Conservation (phyloP, 2,797 vertebrate species). For the Xerus rutilus region DNA sequence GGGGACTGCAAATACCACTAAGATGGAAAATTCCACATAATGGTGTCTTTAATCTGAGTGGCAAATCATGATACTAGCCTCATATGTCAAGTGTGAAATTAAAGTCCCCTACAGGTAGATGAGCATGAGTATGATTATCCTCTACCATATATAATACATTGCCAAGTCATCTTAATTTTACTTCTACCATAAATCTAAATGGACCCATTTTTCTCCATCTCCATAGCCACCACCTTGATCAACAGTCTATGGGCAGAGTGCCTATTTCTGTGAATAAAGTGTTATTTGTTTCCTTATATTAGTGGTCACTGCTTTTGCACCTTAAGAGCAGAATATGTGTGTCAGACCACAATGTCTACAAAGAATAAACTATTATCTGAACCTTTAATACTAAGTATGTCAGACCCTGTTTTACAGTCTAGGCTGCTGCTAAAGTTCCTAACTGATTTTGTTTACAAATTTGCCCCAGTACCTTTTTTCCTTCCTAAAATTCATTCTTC, state of each 20-base stretch:
- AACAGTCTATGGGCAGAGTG: neutral
- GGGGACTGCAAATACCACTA: neutral
- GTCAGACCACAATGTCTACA: neutral
- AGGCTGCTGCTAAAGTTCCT: neutral
- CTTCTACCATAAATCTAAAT: neutral
- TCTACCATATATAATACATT: neutral
- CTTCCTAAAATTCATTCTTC: constrained; percentile 13
- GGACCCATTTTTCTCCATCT: neutral
- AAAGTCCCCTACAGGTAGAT: neutral
- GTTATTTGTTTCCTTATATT: neutral
- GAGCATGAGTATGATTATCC: neutral
- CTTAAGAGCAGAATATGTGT: neutral
- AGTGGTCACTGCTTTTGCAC: neutral
- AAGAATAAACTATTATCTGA: neutral
- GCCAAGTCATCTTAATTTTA: neutral
- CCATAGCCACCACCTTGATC: neutral
- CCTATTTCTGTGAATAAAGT: neutral
- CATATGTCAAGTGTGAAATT: neutral
- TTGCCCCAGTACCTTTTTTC: neutral
- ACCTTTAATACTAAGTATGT: neutral
- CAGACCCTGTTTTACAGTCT: neutral
- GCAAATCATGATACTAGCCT: neutral
- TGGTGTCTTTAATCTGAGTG: neutral
- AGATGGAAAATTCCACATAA: neutral
- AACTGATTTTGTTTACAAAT: constrained; percentile 9